Evolutionary conservation across 2,113 vertebrate genomes (phyloP).

Genomic region (Antechinus flavipes): DNA sequence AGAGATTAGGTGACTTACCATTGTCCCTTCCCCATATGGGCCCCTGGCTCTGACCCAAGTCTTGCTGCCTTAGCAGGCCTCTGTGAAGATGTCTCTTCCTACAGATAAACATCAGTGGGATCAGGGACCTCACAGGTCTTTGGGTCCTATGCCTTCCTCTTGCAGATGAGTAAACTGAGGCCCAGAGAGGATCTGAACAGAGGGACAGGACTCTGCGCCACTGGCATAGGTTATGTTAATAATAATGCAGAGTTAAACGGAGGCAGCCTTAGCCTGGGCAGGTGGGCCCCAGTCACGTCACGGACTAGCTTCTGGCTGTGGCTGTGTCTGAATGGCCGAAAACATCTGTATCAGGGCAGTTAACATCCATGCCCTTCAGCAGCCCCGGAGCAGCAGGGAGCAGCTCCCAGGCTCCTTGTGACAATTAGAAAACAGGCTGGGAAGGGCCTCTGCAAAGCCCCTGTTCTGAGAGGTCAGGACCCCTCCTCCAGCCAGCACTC

Average conservation of each 20-base stretch:
- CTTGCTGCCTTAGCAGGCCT: background rate
- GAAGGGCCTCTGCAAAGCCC: conserved; percentile 14
- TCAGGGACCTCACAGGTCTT: background rate
- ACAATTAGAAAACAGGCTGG: conserved; percentile 21
- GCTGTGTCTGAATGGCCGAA: background rate
- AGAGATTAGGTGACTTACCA: background rate
- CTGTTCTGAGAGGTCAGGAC: conserved; percentile 2
- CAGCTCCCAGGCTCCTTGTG: background rate
- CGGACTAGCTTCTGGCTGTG: background rate
- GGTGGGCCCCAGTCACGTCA: background rate
- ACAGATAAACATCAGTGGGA: background rate
- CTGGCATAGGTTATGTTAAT: background rate
- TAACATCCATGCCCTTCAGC: background rate
- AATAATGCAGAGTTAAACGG: background rate
- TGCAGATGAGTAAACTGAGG: background rate
- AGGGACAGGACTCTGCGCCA: background rate
- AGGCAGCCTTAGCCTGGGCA: background rate
- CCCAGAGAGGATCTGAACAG: background rate
- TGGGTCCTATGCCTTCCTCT: background rate
- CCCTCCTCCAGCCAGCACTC: conserved; percentile 58
- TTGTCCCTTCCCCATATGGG: background rate
- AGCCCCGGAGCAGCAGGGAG: background rate
- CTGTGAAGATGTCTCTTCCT: background rate
- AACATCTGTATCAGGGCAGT: background rate
- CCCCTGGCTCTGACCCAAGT: background rate